Base-by-base conservation (phyloP, 2,888 invertebrate genomes). In the Cylindroiulus punctatus region DNA sequence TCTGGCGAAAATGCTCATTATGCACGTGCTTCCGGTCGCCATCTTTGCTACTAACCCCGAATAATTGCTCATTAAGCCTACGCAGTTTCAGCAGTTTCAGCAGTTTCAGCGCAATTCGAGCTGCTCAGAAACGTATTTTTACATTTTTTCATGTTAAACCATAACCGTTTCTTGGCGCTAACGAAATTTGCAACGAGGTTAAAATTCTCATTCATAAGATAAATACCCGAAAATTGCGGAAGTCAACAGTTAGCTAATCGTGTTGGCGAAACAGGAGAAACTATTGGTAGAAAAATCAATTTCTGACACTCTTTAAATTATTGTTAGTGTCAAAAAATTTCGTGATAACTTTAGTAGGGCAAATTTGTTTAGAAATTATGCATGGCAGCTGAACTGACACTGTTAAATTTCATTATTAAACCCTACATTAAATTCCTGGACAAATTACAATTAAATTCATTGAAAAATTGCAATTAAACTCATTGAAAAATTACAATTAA, bases 151-250 rank as follows among this genome's bases (percentile, higher is more conserved):
- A 57, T 22, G 4, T 44, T 22, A 22, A 57, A 22, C 57, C 22
- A 22, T 22, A n/a, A 57, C 5, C 57, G 22, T 57, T 57, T 57
- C n/a, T n/a, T 57, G 57, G 22, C 57, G n/a, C 57, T 57, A n/a
- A 57, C 57, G 57, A 57, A 57, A 57, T 57, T 57, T 57, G 57
- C 57, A 57, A 22, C n/a, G 57, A n/a, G 57, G 57, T 57, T 57
- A 57, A 57, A 57, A 57, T 57, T 57, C 57, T 22, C 57, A 57
- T 57, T 57, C 44, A 22, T 57, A 57, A 57, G 22, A 52, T 19
- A 57, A 57, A 44, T 44, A 57, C n/a, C 57, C n/a, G 22, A 57
- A n/a, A 22, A 57, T 57, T 57, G 19, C 19, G 52, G 52, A 57
- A 57, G 57, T 5, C 22, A 57, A 57, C n/a, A n/a, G 57, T n/a